These are phyloP conservation scores for Cyprinodon variegatus DNA, from an alignment of 2,113 vertebrate species.

Conservation along the genomic window DNA sequence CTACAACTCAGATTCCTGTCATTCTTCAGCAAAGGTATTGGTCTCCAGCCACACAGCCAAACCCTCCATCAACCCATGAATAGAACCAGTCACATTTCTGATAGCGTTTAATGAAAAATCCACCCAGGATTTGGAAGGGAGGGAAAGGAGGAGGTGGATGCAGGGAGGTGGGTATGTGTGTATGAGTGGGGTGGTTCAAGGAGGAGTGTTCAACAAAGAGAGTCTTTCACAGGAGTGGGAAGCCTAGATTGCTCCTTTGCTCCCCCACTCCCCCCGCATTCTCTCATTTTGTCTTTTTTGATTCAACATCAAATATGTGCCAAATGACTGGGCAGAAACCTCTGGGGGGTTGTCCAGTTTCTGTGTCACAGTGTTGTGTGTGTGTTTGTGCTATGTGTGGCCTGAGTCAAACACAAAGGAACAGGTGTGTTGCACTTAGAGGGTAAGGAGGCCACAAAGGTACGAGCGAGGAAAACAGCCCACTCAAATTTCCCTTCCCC, in stretches of 20 bases:
- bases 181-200: background rate
- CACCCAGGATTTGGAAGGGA: constrained; percentile 42
- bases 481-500: background rate
- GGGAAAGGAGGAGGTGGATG: constrained; percentile 7
- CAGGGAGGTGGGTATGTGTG: constrained; percentile 15
- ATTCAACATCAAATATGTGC: constrained; percentile 72
- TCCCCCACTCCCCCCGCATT: constrained; percentile 32
- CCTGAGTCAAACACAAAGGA: constrained; percentile 55
- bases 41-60: constrained; percentile 58
- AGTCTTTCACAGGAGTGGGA: constrained; percentile 68
- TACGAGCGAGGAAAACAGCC: constrained; percentile 37
- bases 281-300: constrained; percentile 67
- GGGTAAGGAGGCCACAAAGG: constrained; percentile 50
- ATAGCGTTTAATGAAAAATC: constrained; percentile 77
- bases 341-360: constrained; percentile 36
- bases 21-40: constrained; percentile 61
- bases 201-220: constrained; percentile 72
- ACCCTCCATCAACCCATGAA: constrained; percentile 69
- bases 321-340: constrained; percentile 66
- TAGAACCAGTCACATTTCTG: constrained; percentile 73
- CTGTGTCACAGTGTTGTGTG: constrained; percentile 7
- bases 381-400: constrained; percentile 18
- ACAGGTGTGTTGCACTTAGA: constrained; percentile 61
- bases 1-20: constrained; percentile 65
- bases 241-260: constrained; percentile 62